Base-by-base conservation (phyloP, 2,113 vertebrate genomes). In the Galbula dea region DNA sequence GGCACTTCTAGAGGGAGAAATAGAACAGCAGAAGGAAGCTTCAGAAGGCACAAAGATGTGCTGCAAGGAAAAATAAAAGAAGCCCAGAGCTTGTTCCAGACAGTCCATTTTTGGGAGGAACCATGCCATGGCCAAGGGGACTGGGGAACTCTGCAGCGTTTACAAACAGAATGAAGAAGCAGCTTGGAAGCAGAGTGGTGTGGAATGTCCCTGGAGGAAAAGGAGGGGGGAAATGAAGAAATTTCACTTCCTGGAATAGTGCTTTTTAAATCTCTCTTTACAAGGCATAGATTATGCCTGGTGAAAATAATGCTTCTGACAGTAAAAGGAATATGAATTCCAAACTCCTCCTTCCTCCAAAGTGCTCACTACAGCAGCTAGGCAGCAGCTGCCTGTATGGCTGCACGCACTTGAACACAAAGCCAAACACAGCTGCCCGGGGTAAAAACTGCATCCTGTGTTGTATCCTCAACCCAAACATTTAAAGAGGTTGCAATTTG, bases 341-440 rank as follows among this genome's bases (percentile, higher is more conserved):
- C 67, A 43, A 61, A 7, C 13, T 48, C n/a, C 12, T 39, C 32
- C 73, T 71, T 80, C 65, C 68, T 37, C 12, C 2, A 27, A 79
- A 62, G 30, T 2, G 9, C 71, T 84, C 30, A 3, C 63, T 62
- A 55, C 1, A 29, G 49, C 65, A 34, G 61, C 15, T 3, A 20
- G 1, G 7, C 32, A 63, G 76, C 89, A 86, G 83, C 88, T 86
- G 78, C 72, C 57, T 18, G 6, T 17, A 73, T 6, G 54, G 69
- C 41, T n/a, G 54, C 68, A 66, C 6, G 0, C 88, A 68, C 77
- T 96, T 69, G 39, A 77, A 82, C 57, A 62, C 41, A 72, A 94
- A 97, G 85, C 43, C 90, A 95, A 96, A 94, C 83, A 83, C 83
- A 96, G 88, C 92, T 95, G 83, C 61, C 74, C 21, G 26, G 85